Evolutionary conservation across 1,140 invertebrate species (phyloP).

Genomic region (Araneus ventricosus): DNA sequence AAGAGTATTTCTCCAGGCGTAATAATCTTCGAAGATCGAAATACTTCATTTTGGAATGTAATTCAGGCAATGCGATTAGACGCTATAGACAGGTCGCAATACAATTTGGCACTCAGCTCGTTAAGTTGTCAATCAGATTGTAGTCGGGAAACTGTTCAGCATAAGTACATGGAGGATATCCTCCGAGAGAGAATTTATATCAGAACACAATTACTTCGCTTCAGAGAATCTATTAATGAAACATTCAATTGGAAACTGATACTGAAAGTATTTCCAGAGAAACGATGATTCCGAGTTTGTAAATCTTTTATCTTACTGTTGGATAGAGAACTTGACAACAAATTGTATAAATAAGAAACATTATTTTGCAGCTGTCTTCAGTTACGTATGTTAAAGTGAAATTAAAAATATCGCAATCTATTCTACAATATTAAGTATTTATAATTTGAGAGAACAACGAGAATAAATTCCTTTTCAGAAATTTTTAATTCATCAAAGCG

Average conservation of each 20-base stretch:
- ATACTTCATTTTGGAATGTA: neutral
- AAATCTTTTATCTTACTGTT: too few relatives aligned
- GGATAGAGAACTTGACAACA: too few relatives aligned
- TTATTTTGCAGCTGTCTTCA: too few relatives aligned
- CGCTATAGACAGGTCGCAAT: neutral
- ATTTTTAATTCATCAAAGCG: too few relatives aligned
- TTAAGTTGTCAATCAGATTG: slow-evolving; percentile 29
- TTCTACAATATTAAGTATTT: too few relatives aligned
- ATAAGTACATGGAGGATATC: slow-evolving; percentile 14
- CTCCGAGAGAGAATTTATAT: neutral
- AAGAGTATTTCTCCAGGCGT: too few relatives aligned
- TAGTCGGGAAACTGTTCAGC: slow-evolving; percentile 28
- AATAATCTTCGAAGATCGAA: neutral
- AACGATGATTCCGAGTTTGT: too few relatives aligned
- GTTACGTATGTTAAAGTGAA: too few relatives aligned
- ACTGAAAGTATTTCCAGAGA: neutral
- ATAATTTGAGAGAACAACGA: too few relatives aligned
- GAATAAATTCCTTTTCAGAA: too few relatives aligned
- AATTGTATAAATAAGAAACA: too few relatives aligned
- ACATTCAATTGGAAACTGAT: neutral
- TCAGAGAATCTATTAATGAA: neutral
- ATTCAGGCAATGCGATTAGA: neutral
- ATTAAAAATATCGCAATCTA: too few relatives aligned
- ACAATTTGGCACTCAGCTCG: neutral
- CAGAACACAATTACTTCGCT: neutral